Evolutionary conservation across 2,888 invertebrate genomes (phyloP).

Genomic region (Melikaiella ostensackeni): DNA sequence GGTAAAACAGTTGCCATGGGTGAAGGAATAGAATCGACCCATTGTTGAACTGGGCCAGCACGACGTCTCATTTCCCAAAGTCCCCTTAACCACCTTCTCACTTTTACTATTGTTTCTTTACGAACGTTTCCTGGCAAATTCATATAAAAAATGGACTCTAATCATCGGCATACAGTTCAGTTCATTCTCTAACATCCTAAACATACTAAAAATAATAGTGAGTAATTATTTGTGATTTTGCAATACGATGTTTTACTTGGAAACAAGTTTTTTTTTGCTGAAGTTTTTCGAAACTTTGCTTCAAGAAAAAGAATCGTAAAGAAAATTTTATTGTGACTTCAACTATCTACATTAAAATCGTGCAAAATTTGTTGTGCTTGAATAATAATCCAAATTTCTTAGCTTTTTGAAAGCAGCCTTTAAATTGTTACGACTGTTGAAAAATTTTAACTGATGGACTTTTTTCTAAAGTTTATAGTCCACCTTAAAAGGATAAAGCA

Average conservation of each 20-base stretch:
- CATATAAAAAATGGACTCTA: background rate
- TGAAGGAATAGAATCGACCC: conserved; percentile 85
- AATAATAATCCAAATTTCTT: background rate
- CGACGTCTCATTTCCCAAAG: conserved; percentile 81
- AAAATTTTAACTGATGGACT: no score
- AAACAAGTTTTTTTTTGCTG: no score
- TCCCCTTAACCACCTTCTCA: conserved; percentile 72
- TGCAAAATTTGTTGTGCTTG: background rate
- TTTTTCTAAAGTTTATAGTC: no score
- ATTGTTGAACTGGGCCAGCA: conserved; percentile 84
- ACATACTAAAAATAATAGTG: no score
- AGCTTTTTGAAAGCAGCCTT: background rate
- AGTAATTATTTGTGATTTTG: no score
- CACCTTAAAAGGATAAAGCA: no score
- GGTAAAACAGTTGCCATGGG: conserved; percentile 61
- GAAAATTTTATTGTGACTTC: no score
- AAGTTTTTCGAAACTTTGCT: no score
- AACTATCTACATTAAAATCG: no score
- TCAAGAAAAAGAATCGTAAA: no score
- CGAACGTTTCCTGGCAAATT: conserved; percentile 68
- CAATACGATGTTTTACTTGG: no score
- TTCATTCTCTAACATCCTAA: background rate
- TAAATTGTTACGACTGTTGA: no score
- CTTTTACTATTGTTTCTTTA: conserved; percentile 69
- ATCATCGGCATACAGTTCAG: background rate